Base-by-base conservation (phyloP, 2,888 invertebrate species). In the Sphecodes monilicornis region DNA sequence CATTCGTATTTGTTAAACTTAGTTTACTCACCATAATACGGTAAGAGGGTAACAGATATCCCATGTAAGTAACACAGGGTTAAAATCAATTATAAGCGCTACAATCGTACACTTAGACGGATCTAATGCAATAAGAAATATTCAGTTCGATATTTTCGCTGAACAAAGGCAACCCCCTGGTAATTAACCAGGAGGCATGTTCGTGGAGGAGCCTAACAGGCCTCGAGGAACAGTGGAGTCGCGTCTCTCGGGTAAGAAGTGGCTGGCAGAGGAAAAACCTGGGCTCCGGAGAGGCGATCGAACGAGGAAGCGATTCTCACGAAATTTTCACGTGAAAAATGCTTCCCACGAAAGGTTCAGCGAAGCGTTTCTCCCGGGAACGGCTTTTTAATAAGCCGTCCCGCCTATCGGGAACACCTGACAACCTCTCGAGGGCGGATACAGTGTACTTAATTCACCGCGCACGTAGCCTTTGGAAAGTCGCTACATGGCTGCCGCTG, bases 401-500 rank as follows among this genome's bases (percentile, higher is more conserved):
- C 60, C 64, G 54, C 84, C 84, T 84, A 84, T 84, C 84, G 79
- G 79, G 85, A 77, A 85, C 85, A 85, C 85, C 85, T 85, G 85
- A 86, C 85, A 81, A 72, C 64, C 77, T 80, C 80, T 74, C 85
- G 82, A 80, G 86, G 82, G 79, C 82, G 86, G 86, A 66, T 66
- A 76, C 86, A 36, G 43, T 68, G 84, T 75, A 85, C 79, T 85
- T 85, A 80, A 90, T 88, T 89, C 76, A 80, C 84, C 68, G 85
- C 22, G 82, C 90, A 81, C 82, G 85, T 87, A 89, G 82, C 87
- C 82, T 90, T 89, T 78, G 85, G 87, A 86, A 86, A 89, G 86
- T 89, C 87, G 85, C 76, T 85, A 66, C 84, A 80, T 80, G 88
- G 86, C 78, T 76, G 82, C 71, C 82, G 82, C 87, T 87, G 89